Evolutionary conservation across 1,140 invertebrate species (phyloP), one percentile per base, ranked within the genome.

Genomic region (Drosophila suzukii): DNA sequence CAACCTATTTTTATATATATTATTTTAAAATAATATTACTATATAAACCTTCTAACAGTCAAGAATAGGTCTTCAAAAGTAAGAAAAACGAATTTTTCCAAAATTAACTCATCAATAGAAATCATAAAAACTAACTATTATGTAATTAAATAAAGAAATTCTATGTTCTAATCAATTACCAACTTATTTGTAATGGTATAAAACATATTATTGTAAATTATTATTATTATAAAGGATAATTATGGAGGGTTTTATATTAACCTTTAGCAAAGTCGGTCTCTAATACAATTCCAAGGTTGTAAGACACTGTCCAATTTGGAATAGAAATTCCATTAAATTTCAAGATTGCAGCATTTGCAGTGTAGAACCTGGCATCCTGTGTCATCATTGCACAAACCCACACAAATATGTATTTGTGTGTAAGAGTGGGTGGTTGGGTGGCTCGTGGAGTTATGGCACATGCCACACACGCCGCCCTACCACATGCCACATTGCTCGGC

Each of bases 401-500:
- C 49, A 66, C 65, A 43, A 44, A 65, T 53, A 51, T 51, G 46
- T 43, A 36, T 17, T 63, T 56, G 17, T 56, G 51, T 67, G 46
- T 46, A 44, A 34, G 30, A 34, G n/a, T 32, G 49, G 27, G 30
- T 32, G 57, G 8, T 47, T 20, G 54, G 38, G 41, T 24, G 27
- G 46, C 30, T 51, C 36, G 59, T 15, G 46, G 61, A 83, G 80
- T 83, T 83, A 78, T 71, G 55, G 55, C 66, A 73, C 65, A 70
- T 83, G 65, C 75, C 63, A 78, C 70, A 78, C 60, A 46, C 44
- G 13, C 56, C 60, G 32, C 36, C 47, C 59, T 30, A 65, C 65
- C 65, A 49, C 68, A 72, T 83, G 76, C 76, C 81, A 84, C 76
- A 85, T 77, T 81, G 81, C 53, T 63, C 43, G 68, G 55, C 74